A percentile compares a stretch with the other conserved stretches of the same genome.
Conservation (phyloP, 2,797 vertebrate species). For the Glossophaga mutica region DNA sequence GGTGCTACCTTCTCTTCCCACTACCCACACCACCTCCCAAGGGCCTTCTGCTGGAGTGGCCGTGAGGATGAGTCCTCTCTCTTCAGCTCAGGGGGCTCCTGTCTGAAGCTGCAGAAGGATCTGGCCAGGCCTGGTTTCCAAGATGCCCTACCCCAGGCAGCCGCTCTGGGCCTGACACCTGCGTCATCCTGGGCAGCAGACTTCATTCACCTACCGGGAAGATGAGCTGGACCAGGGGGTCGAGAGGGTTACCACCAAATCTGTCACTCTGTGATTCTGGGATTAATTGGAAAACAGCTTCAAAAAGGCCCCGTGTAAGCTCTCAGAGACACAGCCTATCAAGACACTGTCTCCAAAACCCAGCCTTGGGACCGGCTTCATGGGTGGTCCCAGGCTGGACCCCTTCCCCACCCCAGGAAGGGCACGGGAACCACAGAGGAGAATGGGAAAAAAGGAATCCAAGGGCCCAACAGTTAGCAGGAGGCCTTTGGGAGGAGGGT, state of each 20-base stretch:
- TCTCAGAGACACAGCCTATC: not conserved
- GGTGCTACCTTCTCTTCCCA: fast-evolving
- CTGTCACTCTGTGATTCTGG: not conserved
- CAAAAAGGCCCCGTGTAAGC: not conserved
- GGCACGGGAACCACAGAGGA: fast-evolving
- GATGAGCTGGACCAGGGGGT: not conserved
- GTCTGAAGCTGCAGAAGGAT: not conserved
- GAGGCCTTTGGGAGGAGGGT: not conserved
- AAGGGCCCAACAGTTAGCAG: not conserved
- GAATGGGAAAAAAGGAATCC: not conserved
- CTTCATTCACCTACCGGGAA: not conserved
- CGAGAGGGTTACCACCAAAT: not conserved
- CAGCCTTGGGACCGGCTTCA: not conserved
- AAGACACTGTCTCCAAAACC: too few relatives aligned
- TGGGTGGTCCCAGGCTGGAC: too few relatives aligned
- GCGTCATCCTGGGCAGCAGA: not conserved
- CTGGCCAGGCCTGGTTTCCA: not conserved
- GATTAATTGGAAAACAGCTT: not conserved
- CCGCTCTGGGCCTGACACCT: not conserved
- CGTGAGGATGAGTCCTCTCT: fast-evolving
- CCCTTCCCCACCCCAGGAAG: fast-evolving
- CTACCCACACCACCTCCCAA: not conserved
- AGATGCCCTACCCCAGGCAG: fast-evolving
- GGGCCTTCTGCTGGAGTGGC: not conserved
- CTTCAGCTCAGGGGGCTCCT: not conserved